Conservation (phyloP, 92 coral and sea anemone genomes). For the Paramuricea clavata region DNA sequence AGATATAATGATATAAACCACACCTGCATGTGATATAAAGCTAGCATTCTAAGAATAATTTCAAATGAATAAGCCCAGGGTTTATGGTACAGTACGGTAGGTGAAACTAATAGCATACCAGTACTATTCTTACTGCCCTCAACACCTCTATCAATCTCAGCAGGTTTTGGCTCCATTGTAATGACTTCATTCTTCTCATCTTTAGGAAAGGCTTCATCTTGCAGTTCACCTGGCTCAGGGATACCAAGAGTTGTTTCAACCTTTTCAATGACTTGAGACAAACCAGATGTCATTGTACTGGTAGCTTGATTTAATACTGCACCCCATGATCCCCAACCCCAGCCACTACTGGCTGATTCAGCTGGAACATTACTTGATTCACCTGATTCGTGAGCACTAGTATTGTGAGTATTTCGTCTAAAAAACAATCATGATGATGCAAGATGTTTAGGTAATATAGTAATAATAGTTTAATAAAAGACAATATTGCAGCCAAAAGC, state of each 20-base stretch:
- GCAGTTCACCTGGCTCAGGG: conserved; percentile 95
- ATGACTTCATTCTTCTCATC: conserved; percentile 79
- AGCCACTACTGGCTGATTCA: conserved; percentile 64
- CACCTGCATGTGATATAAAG: too few species aligned
- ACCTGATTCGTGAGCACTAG: background rate
- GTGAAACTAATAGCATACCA: background rate
- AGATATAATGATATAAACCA: too few species aligned
- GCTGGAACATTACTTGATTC: conserved; percentile 18
- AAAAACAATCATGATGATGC: background rate
- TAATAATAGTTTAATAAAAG: too few species aligned
- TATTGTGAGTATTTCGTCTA: background rate
- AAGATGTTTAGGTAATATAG: background rate
- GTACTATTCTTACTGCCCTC: conserved; percentile 32
- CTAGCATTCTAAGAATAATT: too few species aligned
- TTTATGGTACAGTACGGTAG: background rate
- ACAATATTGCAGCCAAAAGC: too few species aligned
- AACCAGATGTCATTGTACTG: conserved; percentile 87
- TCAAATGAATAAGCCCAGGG: too few species aligned
- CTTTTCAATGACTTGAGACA: conserved; percentile 90
- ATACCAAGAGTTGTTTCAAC: conserved; percentile 95
- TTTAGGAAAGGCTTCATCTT: conserved; percentile 70
- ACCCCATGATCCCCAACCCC: conserved; percentile 98
- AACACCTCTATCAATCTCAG: conserved; percentile 2
- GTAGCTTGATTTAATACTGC: conserved; percentile 88
- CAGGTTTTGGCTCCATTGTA: conserved; percentile 47